Conservation (phyloP, 35 echinoderm and acorn worm genomes). For the Acanthaster planci region DNA sequence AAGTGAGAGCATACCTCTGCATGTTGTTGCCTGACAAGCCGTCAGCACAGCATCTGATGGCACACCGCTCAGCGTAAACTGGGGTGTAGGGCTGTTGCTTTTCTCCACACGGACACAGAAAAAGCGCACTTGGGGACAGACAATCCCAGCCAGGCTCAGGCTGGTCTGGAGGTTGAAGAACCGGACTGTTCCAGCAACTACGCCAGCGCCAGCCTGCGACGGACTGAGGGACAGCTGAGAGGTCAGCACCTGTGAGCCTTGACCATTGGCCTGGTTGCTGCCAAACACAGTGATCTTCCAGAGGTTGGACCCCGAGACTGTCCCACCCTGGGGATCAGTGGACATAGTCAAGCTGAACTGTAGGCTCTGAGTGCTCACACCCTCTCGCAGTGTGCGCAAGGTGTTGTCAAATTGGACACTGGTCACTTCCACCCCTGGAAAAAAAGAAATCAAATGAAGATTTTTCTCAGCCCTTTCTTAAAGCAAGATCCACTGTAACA, state of each 20-base stretch:
- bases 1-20: slow-evolving; percentile 51
- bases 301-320: slow-evolving; percentile 54
- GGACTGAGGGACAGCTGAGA: not conserved
- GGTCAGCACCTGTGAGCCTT: slow-evolving; percentile 27
- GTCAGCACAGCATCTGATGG: slow-evolving; percentile 49
- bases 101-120: slow-evolving; percentile 59
- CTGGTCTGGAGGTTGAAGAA: slow-evolving; percentile 52
- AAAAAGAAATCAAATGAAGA: not conserved
- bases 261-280: slow-evolving; percentile 47
- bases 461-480: not conserved
- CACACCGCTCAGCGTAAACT: slow-evolving; percentile 51
- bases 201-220: slow-evolving; percentile 5
- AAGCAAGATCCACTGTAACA: too few relatives aligned
- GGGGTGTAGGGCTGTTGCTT: slow-evolving; percentile 40
- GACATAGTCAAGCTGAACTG: slow-evolving; percentile 52
- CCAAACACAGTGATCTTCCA: slow-evolving; percentile 65
- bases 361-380: slow-evolving; percentile 18
- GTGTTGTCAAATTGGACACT: slow-evolving; percentile 14
- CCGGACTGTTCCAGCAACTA: not conserved
- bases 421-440: slow-evolving; percentile 66
- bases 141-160: not conserved
- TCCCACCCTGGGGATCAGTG: slow-evolving; percentile 41
- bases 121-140: slow-evolving; percentile 63
- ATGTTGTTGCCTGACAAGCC: slow-evolving; percentile 40
- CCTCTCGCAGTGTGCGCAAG: slow-evolving; percentile 32